phyloP scores from a whole-genome alignment of 2,888 invertebrate genomes.

The Tenodera sinensis region DNA sequence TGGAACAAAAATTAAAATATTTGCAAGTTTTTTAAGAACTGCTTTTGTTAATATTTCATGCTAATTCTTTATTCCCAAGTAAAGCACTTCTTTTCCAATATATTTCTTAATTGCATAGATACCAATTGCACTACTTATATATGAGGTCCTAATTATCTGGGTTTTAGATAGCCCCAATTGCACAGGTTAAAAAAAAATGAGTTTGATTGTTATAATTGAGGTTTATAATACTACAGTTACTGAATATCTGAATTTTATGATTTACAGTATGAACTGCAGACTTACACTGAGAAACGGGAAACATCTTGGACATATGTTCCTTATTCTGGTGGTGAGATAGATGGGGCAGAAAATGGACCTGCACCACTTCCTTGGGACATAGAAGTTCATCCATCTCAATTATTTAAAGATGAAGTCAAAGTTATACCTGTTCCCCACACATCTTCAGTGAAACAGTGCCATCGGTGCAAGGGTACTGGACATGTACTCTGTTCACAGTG shows the following conservation, averaged over 20 bases:
- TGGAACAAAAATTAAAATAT: too few relatives aligned
- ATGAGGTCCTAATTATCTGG: too few relatives aligned
- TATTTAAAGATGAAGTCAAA: constrained; percentile 46
- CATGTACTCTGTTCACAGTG: constrained; percentile 43
- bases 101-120: too few relatives aligned
- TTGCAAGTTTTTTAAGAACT: too few relatives aligned
- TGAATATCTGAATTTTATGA: not conserved
- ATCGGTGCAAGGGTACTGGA: constrained; percentile 45
- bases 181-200: too few relatives aligned
- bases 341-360: constrained; percentile 41
- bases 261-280: constrained; percentile 50
- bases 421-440: constrained; percentile 51
- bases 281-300: constrained; percentile 50
- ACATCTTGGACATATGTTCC: constrained; percentile 51
- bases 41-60: too few relatives aligned
- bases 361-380: constrained; percentile 50
- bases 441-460: constrained; percentile 46
- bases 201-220: not conserved
- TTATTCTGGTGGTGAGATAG: constrained; percentile 46
- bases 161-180: too few relatives aligned
- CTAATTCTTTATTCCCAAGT: too few relatives aligned
- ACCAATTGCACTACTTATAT: too few relatives aligned
- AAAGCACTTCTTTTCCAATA: too few relatives aligned
- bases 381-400: constrained; percentile 41
- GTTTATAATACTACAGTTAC: not conserved